Evolutionary conservation across 2,797 vertebrate genomes (phyloP).

Genomic region (Lacerta agilis): DNA sequence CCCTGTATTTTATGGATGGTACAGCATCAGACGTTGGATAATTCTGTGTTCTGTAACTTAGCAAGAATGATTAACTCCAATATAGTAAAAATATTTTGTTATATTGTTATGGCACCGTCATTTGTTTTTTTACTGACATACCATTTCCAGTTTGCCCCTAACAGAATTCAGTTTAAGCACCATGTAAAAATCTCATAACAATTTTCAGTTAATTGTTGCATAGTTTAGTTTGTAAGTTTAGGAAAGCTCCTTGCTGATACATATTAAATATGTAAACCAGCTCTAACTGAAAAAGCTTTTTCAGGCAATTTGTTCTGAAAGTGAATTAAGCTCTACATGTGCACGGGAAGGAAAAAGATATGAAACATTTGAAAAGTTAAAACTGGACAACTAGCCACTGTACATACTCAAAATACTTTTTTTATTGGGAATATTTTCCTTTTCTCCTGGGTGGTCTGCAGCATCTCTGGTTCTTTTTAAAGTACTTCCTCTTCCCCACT

Average conservation of each 20-base stretch:
- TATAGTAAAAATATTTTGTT: not conserved
- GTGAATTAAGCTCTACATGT: slow-evolving; percentile 20
- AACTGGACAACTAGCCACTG: slow-evolving; percentile 63
- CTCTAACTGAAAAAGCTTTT: slow-evolving; percentile 54
- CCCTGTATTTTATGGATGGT: not conserved
- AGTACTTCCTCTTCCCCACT: slow-evolving; percentile 28
- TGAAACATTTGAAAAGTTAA: slow-evolving; percentile 52
- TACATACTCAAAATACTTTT: slow-evolving; percentile 51
- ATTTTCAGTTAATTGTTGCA: slow-evolving; percentile 52
- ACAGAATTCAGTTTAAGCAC: slow-evolving; percentile 54
- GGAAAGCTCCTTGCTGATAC: slow-evolving; percentile 48
- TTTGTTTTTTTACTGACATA: not conserved
- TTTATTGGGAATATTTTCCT: slow-evolving; percentile 60
- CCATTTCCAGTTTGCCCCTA: slow-evolving; percentile 51
- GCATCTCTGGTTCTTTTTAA: slow-evolving; percentile 33
- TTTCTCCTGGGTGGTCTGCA: slow-evolving; percentile 64
- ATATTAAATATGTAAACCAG: slow-evolving; percentile 61
- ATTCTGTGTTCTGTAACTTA: slow-evolving; percentile 15
- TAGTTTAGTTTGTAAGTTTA: slow-evolving; percentile 54
- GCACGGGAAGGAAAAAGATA: not conserved
- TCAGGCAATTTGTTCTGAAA: slow-evolving; percentile 42
- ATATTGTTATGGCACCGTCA: not conserved
- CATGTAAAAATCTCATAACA: slow-evolving; percentile 54
- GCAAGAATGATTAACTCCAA: not conserved
- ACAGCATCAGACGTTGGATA: not conserved